Conservation (phyloP, 2,888 invertebrate genomes). For the Lasiommata megera region DNA sequence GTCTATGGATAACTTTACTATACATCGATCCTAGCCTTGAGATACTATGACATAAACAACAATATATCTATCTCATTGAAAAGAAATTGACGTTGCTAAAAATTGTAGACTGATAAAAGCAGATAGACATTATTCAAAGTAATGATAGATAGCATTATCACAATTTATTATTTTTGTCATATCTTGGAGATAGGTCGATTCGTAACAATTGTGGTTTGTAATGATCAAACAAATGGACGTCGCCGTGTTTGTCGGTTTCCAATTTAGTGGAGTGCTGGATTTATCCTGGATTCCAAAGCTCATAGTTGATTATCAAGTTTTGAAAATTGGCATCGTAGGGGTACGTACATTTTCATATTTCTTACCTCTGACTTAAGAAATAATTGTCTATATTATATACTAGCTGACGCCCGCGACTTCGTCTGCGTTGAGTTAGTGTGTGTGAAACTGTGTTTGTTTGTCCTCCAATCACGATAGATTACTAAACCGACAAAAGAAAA, state of each 20-base stretch:
- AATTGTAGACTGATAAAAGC: background rate
- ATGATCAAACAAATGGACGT: slow-evolving; percentile 39
- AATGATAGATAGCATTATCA: slow-evolving; percentile 47
- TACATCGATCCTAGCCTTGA: too few species aligned
- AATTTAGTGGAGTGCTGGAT: slow-evolving; percentile 15
- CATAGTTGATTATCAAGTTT: slow-evolving; percentile 17
- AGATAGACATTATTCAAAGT: slow-evolving; percentile 1
- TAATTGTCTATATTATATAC: too few species aligned
- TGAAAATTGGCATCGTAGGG: slow-evolving; percentile 18
- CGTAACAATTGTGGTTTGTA: slow-evolving; percentile 37
- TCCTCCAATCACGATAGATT: too few species aligned
- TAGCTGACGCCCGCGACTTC: too few species aligned
- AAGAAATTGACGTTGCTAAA: too few species aligned
- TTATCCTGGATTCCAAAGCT: slow-evolving; percentile 22
- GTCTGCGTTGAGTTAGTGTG: too few species aligned
- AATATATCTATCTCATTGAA: too few species aligned
- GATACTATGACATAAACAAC: too few species aligned
- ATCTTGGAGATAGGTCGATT: slow-evolving; percentile 35
- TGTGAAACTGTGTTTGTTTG: too few species aligned
- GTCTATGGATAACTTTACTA: too few species aligned
- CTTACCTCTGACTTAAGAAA: too few species aligned
- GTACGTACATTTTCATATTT: slow-evolving; percentile 14
- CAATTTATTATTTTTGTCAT: slow-evolving; percentile 45
- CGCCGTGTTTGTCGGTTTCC: slow-evolving; percentile 32
- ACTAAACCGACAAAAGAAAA: too few species aligned